Conservation (phyloP, 2,888 invertebrate species). For the Lithophane ornitopus region DNA sequence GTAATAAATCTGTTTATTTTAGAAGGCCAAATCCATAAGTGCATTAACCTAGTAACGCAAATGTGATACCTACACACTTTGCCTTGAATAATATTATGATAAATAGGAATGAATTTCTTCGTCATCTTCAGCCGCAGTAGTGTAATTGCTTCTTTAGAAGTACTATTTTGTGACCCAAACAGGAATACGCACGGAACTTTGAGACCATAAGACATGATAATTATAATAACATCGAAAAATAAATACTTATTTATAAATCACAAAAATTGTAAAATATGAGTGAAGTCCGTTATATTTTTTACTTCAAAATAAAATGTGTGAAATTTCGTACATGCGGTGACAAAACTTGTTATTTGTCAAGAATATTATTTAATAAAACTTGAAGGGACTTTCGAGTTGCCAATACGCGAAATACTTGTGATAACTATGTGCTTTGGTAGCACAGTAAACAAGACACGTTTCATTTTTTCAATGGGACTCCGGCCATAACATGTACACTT, state of each 20-base stretch:
- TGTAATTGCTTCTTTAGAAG: background rate
- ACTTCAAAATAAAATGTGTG: slow-evolving; percentile 9
- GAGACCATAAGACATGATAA: no score
- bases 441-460: background rate
- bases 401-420: background rate
- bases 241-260: background rate
- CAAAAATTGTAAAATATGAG: background rate
- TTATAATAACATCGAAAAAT: background rate
- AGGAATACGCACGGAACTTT: background rate
- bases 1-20: slow-evolving; percentile 14
- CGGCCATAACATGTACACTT: no score
- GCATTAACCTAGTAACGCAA: slow-evolving; percentile 1
- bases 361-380: slow-evolving; percentile 7
- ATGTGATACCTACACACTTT: background rate
- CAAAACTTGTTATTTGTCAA: background rate
- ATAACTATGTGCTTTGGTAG: background rate
- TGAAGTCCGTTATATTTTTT: background rate
- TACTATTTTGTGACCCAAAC: background rate
- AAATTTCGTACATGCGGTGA: background rate
- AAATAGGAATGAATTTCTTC: background rate
- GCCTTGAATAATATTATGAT: no score
- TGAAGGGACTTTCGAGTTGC: slow-evolving; percentile 26
- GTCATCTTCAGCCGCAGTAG: background rate
- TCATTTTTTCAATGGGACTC: no score
- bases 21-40: slow-evolving; percentile 32